phyloP scores from a whole-genome alignment of 2,113 vertebrate species.

The Puma concolor region DNA sequence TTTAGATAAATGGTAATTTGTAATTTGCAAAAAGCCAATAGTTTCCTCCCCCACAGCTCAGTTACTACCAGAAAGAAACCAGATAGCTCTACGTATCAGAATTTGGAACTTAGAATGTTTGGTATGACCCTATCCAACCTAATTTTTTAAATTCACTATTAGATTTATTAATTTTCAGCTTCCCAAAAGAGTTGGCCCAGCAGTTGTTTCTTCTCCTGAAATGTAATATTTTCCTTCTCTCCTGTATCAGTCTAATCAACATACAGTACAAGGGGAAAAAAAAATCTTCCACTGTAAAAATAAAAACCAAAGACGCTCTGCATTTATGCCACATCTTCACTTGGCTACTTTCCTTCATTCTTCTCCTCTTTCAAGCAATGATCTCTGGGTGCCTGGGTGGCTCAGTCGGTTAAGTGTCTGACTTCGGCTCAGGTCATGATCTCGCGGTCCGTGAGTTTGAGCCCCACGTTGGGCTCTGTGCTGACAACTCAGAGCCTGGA shows the following conservation, averaged over 20 bases:
- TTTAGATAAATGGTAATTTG: neutral
- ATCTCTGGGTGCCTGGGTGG: neutral
- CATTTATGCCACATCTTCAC: neutral
- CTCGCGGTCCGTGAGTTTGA: too few relatives aligned
- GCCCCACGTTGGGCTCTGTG: too few relatives aligned
- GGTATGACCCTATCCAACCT: neutral
- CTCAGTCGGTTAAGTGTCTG: too few relatives aligned
- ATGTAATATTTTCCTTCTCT: neutral
- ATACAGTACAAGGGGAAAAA: neutral
- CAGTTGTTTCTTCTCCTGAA: neutral
- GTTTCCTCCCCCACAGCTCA: neutral
- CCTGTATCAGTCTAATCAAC: neutral
- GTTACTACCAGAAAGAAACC: neutral
- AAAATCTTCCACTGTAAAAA: neutral
- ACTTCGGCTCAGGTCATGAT: too few relatives aligned
- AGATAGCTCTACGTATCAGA: neutral
- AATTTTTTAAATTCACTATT: neutral
- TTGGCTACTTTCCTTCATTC: neutral
- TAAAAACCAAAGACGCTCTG: neutral
- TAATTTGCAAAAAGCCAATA: neutral
- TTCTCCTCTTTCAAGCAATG: neutral
- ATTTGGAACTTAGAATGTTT: neutral
- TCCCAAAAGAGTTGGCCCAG: neutral
- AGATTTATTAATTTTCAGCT: neutral
- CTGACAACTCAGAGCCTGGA: too few relatives aligned